Base-by-base conservation (phyloP, 92 coral and sea anemone species). In the Virgularia gustaviana region DNA sequence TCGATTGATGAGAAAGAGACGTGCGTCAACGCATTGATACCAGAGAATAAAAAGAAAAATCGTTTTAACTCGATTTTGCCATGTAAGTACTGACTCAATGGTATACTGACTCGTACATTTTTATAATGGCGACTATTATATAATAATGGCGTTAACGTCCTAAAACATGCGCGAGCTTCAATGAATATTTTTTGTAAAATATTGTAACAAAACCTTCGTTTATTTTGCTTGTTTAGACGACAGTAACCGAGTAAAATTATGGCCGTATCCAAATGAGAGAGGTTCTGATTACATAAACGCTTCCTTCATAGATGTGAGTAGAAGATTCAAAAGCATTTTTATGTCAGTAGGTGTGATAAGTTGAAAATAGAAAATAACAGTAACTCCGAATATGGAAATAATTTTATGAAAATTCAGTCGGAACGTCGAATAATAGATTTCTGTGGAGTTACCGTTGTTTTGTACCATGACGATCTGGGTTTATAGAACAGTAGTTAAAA, bases 281-380 rank as follows among this genome's bases (percentile, higher is more conserved):
- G 98, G 98, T 28, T 92, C 98, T 13, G 98, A 89, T 35, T 92
- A 92, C 77, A 86, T 92, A 19, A 92, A 92, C 71, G 98, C 98
- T 9, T 89, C 86, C 70, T 89, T 75, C 79, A 54, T 92, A 47
- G 98, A 92, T 72, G 98, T 92, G 56, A 89, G 98, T 83, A 41
- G 7, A 11, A 10, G 2, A 27, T 29, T 30, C 0, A 23, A 33
- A 57, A 27, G 31, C 20, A 20, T 55, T 41, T n/a, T 29, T n/a
- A n/a, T n/a, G n/a, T n/a, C n/a, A n/a, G n/a, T n/a, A n/a, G n/a
- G n/a, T n/a, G n/a, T n/a, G n/a, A n/a, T n/a, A n/a, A n/a, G n/a
- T n/a, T n/a, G n/a, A n/a, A n/a, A n/a, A n/a, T n/a, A n/a, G n/a
- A n/a, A n/a, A n/a, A n/a, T n/a, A n/a, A n/a, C n/a, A n/a, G n/a